A percentile compares a stretch with the other conserved stretches of the same genome.
Evolutionary conservation across 2,113 vertebrate genomes (phyloP).

Genomic region (Mugil cephalus): DNA sequence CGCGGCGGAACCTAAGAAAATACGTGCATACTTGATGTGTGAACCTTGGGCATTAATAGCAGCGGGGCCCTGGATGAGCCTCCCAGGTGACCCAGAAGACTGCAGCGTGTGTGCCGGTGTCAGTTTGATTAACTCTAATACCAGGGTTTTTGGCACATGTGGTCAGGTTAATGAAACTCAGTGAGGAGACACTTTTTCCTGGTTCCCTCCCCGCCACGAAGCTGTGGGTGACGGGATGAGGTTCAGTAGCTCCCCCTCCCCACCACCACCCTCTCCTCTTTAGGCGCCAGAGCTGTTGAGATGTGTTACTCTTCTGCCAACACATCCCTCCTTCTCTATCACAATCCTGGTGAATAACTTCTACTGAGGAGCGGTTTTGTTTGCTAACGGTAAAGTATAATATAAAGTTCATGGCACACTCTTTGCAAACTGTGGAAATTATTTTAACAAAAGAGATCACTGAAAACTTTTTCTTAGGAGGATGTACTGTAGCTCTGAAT

Average conservation of each 20-base stretch:
- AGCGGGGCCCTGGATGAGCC: conserved; percentile 70
- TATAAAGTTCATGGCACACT: not conserved
- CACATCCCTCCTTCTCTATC: conserved; percentile 18
- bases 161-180: conserved; percentile 89
- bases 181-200: conserved; percentile 76
- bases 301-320: conserved; percentile 37
- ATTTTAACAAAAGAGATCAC: not conserved
- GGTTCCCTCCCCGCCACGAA: conserved; percentile 76
- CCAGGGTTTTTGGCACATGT: conserved; percentile 82
- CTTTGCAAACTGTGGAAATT: not conserved
- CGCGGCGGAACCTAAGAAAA: conserved; percentile 27
- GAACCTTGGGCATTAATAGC: conserved; percentile 45
- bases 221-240: conserved; percentile 85
- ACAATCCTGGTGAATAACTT: conserved; percentile 13
- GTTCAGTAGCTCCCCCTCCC: conserved; percentile 66
- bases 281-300: conserved; percentile 52
- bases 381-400: not conserved
- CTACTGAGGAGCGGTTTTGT: conserved; percentile 1
- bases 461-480: not conserved
- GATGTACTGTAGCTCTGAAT: not conserved
- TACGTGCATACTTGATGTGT: conserved; percentile 50
- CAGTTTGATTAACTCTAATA: conserved; percentile 85
- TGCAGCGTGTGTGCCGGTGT: conserved; percentile 73
- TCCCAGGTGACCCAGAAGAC: conserved; percentile 74
- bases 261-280: conserved; percentile 62